Evolutionary conservation across 2,888 invertebrate species (phyloP).

Genomic region (Timandra comae): DNA sequence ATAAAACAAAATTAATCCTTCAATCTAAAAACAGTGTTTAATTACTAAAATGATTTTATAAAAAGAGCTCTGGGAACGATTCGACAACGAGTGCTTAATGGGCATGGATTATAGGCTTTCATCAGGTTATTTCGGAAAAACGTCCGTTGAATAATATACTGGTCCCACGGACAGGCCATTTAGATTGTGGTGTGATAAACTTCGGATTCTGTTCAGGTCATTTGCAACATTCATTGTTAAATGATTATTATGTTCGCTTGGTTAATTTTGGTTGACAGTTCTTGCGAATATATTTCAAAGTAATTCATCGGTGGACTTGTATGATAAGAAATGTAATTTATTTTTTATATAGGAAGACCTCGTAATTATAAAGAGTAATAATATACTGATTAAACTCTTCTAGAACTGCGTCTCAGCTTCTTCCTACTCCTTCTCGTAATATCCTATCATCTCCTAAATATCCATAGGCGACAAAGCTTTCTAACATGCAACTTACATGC

Average conservation of each 20-base stretch:
- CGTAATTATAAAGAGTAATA: no score
- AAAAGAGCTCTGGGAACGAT: slow-evolving; percentile 32
- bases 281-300: background rate
- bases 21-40: slow-evolving; percentile 30
- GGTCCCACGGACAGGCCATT: slow-evolving; percentile 35
- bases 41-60: slow-evolving; percentile 40
- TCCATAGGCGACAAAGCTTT: no score
- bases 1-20: no score
- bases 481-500: no score
- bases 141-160: slow-evolving; percentile 41
- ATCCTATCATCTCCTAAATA: no score
- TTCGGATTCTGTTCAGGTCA: slow-evolving; percentile 15
- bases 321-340: no score
- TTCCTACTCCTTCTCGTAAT: no score
- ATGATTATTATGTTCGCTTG: background rate
- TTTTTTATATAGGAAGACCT: no score
- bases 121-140: slow-evolving; percentile 44
- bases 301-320: no score
- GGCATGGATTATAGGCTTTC: slow-evolving; percentile 50
- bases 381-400: no score
- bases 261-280: no score
- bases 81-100: slow-evolving; percentile 52
- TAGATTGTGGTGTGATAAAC: slow-evolving; percentile 41
- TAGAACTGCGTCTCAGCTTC: no score
- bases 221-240: slow-evolving; percentile 2